phyloP scores from a whole-genome alignment of 2,888 invertebrate genomes.

The Drymonia ruficornis region DNA sequence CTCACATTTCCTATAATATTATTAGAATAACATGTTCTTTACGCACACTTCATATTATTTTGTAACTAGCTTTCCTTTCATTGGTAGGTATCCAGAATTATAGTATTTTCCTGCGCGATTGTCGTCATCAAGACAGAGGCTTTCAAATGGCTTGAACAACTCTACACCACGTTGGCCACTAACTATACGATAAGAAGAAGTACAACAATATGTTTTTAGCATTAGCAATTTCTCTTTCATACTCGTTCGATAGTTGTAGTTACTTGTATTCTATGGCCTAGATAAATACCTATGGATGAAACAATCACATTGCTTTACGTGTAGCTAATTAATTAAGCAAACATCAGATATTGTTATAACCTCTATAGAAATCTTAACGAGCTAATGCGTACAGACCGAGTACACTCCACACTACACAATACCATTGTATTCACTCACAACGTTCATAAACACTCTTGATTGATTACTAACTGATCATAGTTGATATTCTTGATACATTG shows the following conservation, averaged over 20 bases:
- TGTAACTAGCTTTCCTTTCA: too few species aligned
- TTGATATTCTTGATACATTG: conserved; percentile 35
- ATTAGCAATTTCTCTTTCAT: not conserved
- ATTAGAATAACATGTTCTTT: too few species aligned
- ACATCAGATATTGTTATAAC: conserved; percentile 1
- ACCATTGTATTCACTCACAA: conserved; percentile 19
- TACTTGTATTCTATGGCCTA: not conserved
- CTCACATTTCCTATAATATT: too few species aligned
- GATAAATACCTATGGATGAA: not conserved
- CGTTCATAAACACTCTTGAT: conserved; percentile 28
- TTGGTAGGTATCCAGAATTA: too few species aligned
- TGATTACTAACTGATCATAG: conserved; percentile 30
- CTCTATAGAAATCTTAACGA: conserved; percentile 5
- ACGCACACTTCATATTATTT: too few species aligned
- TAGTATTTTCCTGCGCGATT: too few species aligned
- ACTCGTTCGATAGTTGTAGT: not conserved
- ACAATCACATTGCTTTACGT: not conserved
- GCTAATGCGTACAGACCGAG: not conserved
- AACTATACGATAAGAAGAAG: too few species aligned
- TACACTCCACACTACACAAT: conserved; percentile 5
- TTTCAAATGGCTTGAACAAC: too few species aligned
- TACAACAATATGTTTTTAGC: too few species aligned
- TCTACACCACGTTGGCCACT: too few species aligned
- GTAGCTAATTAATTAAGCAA: conserved; percentile 3
- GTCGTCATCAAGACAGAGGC: too few species aligned